Evolutionary conservation across 2,797 vertebrate species (phyloP).

Genomic region (Alca torda): DNA sequence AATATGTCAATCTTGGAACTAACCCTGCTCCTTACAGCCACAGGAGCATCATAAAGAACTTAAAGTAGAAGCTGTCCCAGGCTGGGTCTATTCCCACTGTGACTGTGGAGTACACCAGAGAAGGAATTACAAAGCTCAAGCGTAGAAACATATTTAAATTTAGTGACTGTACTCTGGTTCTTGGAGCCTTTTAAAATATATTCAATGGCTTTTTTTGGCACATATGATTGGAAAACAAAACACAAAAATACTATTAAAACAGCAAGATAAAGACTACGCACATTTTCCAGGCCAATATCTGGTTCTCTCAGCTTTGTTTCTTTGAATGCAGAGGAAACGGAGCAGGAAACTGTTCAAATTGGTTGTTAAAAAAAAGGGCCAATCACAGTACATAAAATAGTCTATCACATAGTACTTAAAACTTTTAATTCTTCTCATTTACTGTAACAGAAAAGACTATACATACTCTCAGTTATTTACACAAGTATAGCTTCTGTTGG

Average conservation of each 20-base stretch:
- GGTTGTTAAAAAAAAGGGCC: background rate
- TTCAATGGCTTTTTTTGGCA: background rate
- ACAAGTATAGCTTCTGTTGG: background rate
- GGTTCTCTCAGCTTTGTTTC: background rate
- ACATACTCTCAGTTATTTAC: background rate
- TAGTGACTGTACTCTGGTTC: background rate
- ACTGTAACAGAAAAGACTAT: background rate
- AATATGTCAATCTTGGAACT: background rate
- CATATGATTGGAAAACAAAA: background rate
- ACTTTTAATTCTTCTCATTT: background rate
- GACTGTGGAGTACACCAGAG: background rate
- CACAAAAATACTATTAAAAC: background rate
- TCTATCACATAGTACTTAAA: background rate
- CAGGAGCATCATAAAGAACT: background rate
- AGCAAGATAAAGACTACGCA: background rate
- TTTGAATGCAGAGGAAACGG: background rate
- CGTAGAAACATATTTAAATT: background rate
- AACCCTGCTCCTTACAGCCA: background rate
- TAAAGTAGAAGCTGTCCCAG: background rate
- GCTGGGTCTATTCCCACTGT: background rate
- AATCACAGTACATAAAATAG: background rate
- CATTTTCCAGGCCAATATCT: background rate
- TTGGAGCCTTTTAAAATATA: background rate
- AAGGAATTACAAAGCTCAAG: background rate
- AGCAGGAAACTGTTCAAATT: background rate